Percentiles rank a stretch among this genome's conserved stretches.
These are phyloP conservation scores for Rugalucina vietnamica DNA, from an alignment of 2,888 invertebrate genomes.

Conservation along the genomic window DNA sequence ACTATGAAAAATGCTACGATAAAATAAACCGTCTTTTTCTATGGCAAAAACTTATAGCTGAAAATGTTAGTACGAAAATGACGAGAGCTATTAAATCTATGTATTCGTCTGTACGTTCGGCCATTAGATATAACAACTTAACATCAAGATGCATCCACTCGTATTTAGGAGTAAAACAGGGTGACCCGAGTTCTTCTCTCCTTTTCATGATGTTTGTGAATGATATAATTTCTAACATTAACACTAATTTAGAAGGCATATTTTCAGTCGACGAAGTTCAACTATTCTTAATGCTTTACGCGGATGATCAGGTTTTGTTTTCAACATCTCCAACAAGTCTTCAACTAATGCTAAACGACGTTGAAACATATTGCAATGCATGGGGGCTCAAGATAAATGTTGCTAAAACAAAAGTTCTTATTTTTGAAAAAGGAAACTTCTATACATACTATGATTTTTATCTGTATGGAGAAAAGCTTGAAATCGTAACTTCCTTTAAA, in stretches of 20 bases:
- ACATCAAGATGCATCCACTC: slow-evolving; percentile 15
- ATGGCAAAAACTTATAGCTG: neutral
- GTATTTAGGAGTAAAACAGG: slow-evolving; percentile 37
- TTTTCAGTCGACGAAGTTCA: neutral
- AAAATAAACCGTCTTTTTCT: neutral
- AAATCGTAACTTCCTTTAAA: neutral
- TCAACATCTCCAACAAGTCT: slow-evolving; percentile 6
- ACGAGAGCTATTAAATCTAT: slow-evolving; percentile 29
- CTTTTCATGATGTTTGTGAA: slow-evolving; percentile 34
- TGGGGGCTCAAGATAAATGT: slow-evolving; percentile 21
- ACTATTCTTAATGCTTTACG: slow-evolving; percentile 23
- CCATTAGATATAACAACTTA: slow-evolving; percentile 14
- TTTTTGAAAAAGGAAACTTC: neutral
- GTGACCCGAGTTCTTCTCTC: slow-evolving; percentile 28
- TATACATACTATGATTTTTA: neutral
- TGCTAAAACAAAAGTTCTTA: slow-evolving; percentile 10
- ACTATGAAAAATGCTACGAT: slow-evolving; percentile 2
- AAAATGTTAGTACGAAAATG: slow-evolving; percentile 20
- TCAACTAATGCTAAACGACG: slow-evolving; percentile 10
- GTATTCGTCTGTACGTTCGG: slow-evolving; percentile 22
- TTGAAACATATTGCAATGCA: slow-evolving; percentile 10
- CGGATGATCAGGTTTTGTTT: slow-evolving; percentile 32
- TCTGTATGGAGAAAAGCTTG: neutral
- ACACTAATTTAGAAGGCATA: slow-evolving; percentile 22
- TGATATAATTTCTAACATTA: slow-evolving; percentile 20